These are phyloP conservation scores for Nematopogon swammerdamellus DNA, from an alignment of 2,888 invertebrate genomes.

Conservation along the genomic window DNA sequence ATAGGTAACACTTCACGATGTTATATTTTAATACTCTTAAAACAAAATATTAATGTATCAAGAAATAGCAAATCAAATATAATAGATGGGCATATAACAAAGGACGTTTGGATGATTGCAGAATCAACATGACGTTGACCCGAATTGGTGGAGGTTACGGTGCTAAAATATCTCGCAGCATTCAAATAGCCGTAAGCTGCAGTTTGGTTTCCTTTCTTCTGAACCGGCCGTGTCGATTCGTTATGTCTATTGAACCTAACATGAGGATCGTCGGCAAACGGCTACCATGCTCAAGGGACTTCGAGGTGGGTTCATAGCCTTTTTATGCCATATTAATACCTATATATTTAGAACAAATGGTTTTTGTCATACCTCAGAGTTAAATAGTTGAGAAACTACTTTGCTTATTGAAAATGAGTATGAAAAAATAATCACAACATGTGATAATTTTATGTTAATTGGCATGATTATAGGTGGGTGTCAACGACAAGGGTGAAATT, in stretches of 20 bases:
- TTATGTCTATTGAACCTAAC: conserved; percentile 53
- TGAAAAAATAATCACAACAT: no score
- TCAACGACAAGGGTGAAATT: conserved; percentile 49
- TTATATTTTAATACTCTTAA: no score
- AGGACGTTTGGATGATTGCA: no score
- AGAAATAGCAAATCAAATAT: no score
- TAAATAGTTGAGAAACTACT: no score
- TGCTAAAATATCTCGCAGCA: conserved; percentile 56
- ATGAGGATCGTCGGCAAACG: conserved; percentile 49
- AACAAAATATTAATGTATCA: no score
- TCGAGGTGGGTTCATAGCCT: conserved; percentile 28
- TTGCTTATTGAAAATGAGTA: no score
- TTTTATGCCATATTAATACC: no score
- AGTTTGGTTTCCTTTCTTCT: conserved; percentile 56
- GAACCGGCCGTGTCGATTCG: conserved; percentile 52
- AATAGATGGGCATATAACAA: no score
- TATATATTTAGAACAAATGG: no score
- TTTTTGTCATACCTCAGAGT: no score
- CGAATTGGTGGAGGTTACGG: conserved; percentile 73
- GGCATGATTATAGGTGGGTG: conserved; percentile 20
- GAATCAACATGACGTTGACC: conserved; percentile 60
- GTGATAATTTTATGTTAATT: no score
- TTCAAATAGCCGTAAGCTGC: conserved; percentile 49
- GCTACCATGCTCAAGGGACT: conserved; percentile 25
- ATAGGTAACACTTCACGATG: conserved; percentile 43